Base-by-base conservation (phyloP, 2,888 invertebrate genomes). In the Encarsia formosa region DNA sequence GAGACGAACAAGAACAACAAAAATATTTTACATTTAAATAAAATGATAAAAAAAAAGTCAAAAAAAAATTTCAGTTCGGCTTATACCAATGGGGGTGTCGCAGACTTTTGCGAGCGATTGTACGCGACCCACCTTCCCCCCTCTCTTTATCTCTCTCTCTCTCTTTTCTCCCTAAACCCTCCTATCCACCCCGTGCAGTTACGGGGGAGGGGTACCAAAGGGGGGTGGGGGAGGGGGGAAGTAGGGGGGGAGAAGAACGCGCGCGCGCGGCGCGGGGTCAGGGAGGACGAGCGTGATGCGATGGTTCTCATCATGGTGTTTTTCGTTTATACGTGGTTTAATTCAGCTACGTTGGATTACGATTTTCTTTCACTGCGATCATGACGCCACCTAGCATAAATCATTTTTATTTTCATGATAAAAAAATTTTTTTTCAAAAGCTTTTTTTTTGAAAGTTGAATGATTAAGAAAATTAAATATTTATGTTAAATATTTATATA, bases 61-160 rank as follows among this genome's bases (percentile, higher is more conserved):
- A 9, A 6, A 8, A 19, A 57, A 58, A 53, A 34, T 69, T 65
- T 66, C 63, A 54, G 56, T 60, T 52, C 52, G 57, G 63, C 61
- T 63, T 68, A 66, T 70, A 71, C 67, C 35, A 38, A 56, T 61
- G 61, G 61, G 65, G 65, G 62, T 64, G 63, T 63, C 61, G 60
- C 48, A 44, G 50, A 65, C 63, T 71, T 70, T 70, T 67, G 65
- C 50, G 49, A 42, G 56, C 47, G 65, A 61, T 63, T 69, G 69
- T 71, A 72, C 69, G 68, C 66, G 68, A 66, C 66, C 66, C 67
- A 68, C 66, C 69, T 65, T 66, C 62, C 63, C 62, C 56, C 58
- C 40, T 49, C 46, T 37, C 19, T 34, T 45, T 56, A 65, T 29
- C 31, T 38, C 13, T 42, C 45, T 40, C 46, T 63, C 58, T 49